A percentile compares a stretch with the other conserved stretches of the same genome.
These are phyloP conservation scores for Idaea straminata DNA, from an alignment of 2,888 invertebrate genomes.

Conservation along the genomic window DNA sequence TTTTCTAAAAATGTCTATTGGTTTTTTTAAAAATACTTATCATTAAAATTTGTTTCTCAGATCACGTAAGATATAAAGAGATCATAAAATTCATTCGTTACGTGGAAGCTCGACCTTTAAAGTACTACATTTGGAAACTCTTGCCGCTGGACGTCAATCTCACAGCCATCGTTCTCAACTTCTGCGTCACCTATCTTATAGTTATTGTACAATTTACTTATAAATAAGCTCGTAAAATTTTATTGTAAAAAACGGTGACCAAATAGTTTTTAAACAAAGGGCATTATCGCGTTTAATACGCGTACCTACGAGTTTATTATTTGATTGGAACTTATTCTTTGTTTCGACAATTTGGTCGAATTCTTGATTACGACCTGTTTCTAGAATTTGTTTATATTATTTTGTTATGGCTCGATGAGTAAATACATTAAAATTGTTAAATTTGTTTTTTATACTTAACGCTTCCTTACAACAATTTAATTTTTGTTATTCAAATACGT, in stretches of 20 bases:
- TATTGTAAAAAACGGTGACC: background rate
- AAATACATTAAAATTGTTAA: no score
- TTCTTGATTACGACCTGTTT: no score
- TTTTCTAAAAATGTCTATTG: background rate
- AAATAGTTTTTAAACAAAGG: background rate
- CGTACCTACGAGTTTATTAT: no score
- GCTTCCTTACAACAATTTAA: no score
- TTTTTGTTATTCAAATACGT: no score
- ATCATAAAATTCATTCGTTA: conserved; percentile 6
- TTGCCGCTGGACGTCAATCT: conserved; percentile 10
- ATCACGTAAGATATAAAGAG: background rate
- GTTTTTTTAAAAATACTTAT: background rate
- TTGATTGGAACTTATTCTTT: no score
- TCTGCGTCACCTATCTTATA: conserved; percentile 13
- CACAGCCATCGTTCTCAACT: conserved; percentile 4
- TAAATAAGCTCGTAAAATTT: background rate
- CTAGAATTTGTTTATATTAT: no score
- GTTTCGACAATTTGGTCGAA: no score
- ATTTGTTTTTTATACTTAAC: no score
- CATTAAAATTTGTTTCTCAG: background rate
- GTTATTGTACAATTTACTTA: conserved; percentile 8
- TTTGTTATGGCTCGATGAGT: no score
- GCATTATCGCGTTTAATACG: background rate
- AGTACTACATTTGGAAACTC: conserved; percentile 8
- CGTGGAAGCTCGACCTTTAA: conserved; percentile 13